Percentiles rank a stretch among this genome's conserved stretches.
Conservation (phyloP, 2,113 vertebrate species). For the Tor tambroides region DNA sequence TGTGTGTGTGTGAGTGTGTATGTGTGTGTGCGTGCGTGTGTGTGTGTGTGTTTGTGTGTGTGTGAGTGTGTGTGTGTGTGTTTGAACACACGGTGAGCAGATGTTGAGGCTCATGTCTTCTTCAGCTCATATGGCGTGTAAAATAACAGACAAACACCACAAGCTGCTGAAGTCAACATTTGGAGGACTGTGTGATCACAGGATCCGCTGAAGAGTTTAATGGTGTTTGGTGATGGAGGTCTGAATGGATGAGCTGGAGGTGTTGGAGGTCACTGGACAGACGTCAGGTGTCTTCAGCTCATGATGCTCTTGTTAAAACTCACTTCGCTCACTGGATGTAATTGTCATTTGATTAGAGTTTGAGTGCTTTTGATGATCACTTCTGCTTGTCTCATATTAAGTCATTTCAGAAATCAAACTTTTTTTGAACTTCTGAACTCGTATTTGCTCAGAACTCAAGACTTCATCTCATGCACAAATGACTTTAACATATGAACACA, state of each 20-base stretch:
- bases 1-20: too few species aligned
- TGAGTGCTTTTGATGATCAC: too few species aligned
- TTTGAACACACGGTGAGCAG: not conserved
- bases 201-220: not conserved
- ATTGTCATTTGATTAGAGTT: too few species aligned
- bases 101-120: not conserved
- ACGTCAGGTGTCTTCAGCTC: too few species aligned
- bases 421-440: not conserved
- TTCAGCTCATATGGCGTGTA: constrained; percentile 4
- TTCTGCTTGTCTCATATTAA: not conserved
- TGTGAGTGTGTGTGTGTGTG: not conserved
- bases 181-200: not conserved
- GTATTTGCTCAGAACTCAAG: not conserved
- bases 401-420: not conserved
- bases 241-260: not conserved
- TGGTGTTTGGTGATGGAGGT: too few species aligned
- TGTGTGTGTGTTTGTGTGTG: too few species aligned
- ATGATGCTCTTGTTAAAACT: too few species aligned
- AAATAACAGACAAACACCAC: not conserved
- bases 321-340: too few species aligned
- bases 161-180: not conserved
- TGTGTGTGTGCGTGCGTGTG: too few species aligned
- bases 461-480: not conserved
- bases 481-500: too few species aligned
- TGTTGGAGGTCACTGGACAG: too few species aligned